Conservation (phyloP, 2,888 invertebrate species). For the Phania funesta region DNA sequence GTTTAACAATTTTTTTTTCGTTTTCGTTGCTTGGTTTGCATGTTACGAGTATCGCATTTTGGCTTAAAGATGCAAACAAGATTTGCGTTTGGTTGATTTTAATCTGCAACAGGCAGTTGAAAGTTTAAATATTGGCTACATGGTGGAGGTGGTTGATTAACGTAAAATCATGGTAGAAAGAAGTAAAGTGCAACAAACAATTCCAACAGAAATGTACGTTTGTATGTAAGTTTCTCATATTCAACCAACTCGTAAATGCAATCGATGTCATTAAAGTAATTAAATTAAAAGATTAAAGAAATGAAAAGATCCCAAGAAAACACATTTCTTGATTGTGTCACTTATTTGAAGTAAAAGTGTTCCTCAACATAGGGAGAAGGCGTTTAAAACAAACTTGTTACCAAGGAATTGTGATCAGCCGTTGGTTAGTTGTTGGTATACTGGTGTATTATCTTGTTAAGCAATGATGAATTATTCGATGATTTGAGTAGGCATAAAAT, state of each 20-base stretch:
- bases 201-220: constrained; percentile 21
- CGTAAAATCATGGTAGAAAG: constrained; percentile 18
- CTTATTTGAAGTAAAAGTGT: constrained; percentile 4
- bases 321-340: neutral
- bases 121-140: constrained; percentile 46
- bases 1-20: constrained; percentile 37
- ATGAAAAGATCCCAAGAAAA: neutral
- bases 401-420: too few species aligned
- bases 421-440: too few species aligned
- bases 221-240: constrained; percentile 32
- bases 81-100: constrained; percentile 52
- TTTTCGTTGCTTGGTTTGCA: neutral
- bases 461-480: too few species aligned
- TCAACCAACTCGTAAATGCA: constrained; percentile 8
- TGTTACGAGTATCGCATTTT: constrained; percentile 3
- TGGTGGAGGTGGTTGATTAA: constrained; percentile 47
- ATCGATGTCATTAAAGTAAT: constrained; percentile 52
- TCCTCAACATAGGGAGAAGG: too few species aligned
- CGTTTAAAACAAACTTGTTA: too few species aligned
- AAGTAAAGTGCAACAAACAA: neutral
- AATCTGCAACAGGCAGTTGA: constrained; percentile 53
- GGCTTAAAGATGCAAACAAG: constrained; percentile 48
- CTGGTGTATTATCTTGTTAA: too few species aligned
- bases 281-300: constrained; percentile 43
- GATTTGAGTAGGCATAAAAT: too few species aligned